Evolutionary conservation across 2,888 invertebrate genomes (phyloP).

Genomic region (Eueremaeus valkanovi): DNA sequence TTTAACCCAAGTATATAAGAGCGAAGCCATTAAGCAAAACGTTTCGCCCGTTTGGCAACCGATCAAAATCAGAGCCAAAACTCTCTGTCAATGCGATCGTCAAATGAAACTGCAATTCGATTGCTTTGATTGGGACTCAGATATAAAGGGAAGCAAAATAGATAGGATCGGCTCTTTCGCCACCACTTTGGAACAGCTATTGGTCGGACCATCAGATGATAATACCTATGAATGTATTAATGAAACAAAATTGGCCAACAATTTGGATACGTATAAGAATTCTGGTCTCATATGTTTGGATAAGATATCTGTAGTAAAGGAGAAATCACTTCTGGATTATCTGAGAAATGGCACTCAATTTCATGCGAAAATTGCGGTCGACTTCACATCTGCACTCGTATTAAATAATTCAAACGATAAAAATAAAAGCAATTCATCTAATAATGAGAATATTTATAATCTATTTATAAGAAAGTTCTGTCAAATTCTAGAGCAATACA

Average conservation of each 20-base stretch:
- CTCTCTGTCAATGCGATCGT: background rate
- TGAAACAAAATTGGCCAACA: background rate
- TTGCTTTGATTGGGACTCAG: slow-evolving; percentile 20
- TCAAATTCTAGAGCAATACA: background rate
- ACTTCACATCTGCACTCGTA: background rate
- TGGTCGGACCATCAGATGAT: background rate
- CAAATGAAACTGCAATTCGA: slow-evolving; percentile 3
- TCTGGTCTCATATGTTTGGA: slow-evolving; percentile 3
- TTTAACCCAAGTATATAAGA: background rate
- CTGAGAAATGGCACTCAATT: background rate
- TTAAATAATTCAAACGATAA: background rate
- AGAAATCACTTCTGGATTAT: background rate
- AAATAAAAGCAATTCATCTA: background rate
- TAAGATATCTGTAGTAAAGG: background rate
- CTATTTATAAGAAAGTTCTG: background rate
- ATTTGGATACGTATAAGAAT: background rate
- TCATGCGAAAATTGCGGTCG: background rate
- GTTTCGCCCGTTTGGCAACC: background rate
- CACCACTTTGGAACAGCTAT: background rate
- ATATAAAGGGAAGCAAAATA: background rate
- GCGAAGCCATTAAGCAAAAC: background rate
- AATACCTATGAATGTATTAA: slow-evolving; percentile 3
- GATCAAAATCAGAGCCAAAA: background rate
- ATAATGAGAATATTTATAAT: background rate
- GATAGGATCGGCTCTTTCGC: background rate